phyloP scores from a whole-genome alignment of 2,797 vertebrate genomes.

The Molossus molossus region DNA sequence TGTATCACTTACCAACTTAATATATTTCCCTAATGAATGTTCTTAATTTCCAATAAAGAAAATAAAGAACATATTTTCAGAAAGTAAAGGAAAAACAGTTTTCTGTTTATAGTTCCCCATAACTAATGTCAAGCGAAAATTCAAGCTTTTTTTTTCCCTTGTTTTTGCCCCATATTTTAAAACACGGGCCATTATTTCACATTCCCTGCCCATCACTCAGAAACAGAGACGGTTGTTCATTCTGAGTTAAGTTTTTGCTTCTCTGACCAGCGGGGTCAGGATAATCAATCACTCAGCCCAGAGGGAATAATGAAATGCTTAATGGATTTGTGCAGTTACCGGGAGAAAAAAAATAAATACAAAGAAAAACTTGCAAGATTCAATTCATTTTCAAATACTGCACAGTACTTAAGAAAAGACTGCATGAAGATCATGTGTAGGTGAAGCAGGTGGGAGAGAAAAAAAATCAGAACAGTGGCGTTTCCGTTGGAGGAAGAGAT shows the following conservation, averaged over 20 bases:
- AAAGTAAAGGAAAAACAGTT: conserved; percentile 24
- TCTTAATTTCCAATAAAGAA: conserved; percentile 67
- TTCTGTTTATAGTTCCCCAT: not conserved
- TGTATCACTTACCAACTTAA: conserved; percentile 63
- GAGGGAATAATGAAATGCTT: conserved; percentile 77
- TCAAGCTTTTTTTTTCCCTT: conserved; percentile 68
- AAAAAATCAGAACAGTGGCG: not conserved
- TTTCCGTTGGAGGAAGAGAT: conserved; percentile 20
- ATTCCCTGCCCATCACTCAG: conserved; percentile 74
- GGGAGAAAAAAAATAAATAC: not conserved
- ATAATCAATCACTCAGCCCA: conserved; percentile 82
- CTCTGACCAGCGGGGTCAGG: conserved; percentile 77
- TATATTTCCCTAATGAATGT: conserved; percentile 62
- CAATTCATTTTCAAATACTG: conserved; percentile 54
- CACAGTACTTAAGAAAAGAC: conserved; percentile 27
- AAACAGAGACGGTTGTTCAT: conserved; percentile 64
- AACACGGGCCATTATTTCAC: conserved; percentile 78
- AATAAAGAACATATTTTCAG: conserved; percentile 64
- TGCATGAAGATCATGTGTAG: not conserved
- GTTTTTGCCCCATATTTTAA: conserved; percentile 74
- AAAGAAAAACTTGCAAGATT: conserved; percentile 62
- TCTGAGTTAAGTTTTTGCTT: conserved; percentile 70
- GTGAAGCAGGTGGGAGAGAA: not conserved
- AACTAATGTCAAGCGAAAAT: conserved; percentile 31
- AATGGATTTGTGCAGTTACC: conserved; percentile 72